Evolutionary conservation across 1,140 invertebrate genomes (phyloP).

Genomic region (Hirudo medicinalis): DNA sequence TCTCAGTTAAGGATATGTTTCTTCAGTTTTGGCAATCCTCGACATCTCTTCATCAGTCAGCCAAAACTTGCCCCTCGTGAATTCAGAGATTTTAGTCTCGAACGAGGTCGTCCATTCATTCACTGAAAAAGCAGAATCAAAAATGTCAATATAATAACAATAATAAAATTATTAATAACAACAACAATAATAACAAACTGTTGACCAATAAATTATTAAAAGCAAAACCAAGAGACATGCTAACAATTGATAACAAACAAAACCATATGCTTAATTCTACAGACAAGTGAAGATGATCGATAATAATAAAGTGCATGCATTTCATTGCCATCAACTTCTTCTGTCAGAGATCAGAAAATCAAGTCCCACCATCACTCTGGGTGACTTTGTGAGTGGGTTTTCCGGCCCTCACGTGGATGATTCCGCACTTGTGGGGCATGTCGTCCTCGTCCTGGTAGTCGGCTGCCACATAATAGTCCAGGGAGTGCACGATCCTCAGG

Average conservation of each 20-base stretch:
- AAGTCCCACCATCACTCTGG: conserved; percentile 30
- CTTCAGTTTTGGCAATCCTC: conserved; percentile 65
- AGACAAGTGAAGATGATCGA: no score
- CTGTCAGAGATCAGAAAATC: no score
- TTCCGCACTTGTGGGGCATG: conserved; percentile 97
- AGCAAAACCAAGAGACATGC: neutral
- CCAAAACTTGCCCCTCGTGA: conserved; percentile 54
- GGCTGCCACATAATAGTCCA: conserved; percentile 96
- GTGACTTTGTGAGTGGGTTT: conserved; percentile 48
- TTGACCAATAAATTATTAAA: conserved; percentile 19
- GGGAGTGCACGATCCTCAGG: conserved; percentile 71
- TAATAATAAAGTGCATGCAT: no score
- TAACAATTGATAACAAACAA: neutral
- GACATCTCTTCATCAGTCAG: conserved; percentile 62
- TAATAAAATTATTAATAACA: conserved; percentile 1
- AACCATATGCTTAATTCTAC: no score
- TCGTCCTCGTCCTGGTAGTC: conserved; percentile 99
- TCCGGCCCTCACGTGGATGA: conserved; percentile 84
- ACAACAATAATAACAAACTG: conserved; percentile 25
- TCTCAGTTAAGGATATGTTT: conserved; percentile 43
- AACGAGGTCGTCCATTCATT: conserved; percentile 44
- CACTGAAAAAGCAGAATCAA: conserved; percentile 8
- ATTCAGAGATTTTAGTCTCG: conserved; percentile 73
- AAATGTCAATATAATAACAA: neutral
- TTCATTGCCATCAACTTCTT: no score